Conservation (phyloP, 2,797 vertebrate species). For the Pseudomugil tenellus region DNA sequence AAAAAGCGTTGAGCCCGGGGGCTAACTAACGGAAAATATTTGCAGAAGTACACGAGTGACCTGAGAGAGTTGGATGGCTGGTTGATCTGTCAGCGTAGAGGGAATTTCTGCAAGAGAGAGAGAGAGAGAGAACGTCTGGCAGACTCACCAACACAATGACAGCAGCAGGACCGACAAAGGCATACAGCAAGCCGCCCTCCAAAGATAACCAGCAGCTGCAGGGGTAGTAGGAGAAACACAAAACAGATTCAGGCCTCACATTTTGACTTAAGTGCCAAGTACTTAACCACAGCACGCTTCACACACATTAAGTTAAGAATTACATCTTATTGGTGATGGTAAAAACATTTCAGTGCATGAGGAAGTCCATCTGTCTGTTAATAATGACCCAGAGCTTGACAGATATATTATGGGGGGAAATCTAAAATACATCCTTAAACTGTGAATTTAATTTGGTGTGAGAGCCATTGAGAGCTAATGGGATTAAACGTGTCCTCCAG, state of each 20-base stretch:
- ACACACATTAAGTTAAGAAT: conserved; percentile 45
- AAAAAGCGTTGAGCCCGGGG: conserved; percentile 16
- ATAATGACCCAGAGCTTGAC: conserved; percentile 38
- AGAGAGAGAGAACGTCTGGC: not conserved
- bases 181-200: conserved; percentile 95
- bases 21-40: conserved; percentile 18
- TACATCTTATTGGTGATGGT: conserved; percentile 30
- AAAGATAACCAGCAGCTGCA: conserved; percentile 95
- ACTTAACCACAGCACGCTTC: conserved; percentile 26
- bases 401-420: conserved; percentile 41
- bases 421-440: conserved; percentile 54
- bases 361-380: conserved; percentile 41
- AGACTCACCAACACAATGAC: conserved; percentile 96
- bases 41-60: conserved; percentile 4
- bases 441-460: conserved; percentile 45
- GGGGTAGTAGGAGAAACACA: conserved; percentile 6
- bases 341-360: conserved; percentile 26
- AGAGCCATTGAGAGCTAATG: conserved; percentile 55
- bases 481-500: conserved; percentile 62
- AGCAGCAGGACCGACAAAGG: conserved; percentile 96
- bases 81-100: not conserved
- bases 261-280: conserved; percentile 23
- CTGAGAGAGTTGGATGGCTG: conserved; percentile 2
- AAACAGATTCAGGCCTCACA: conserved; percentile 10
- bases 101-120: conserved; percentile 5